These are phyloP conservation scores for Epizoanthus ramosus DNA, from an alignment of 92 coral and sea anemone genomes.

Conservation along the genomic window DNA sequence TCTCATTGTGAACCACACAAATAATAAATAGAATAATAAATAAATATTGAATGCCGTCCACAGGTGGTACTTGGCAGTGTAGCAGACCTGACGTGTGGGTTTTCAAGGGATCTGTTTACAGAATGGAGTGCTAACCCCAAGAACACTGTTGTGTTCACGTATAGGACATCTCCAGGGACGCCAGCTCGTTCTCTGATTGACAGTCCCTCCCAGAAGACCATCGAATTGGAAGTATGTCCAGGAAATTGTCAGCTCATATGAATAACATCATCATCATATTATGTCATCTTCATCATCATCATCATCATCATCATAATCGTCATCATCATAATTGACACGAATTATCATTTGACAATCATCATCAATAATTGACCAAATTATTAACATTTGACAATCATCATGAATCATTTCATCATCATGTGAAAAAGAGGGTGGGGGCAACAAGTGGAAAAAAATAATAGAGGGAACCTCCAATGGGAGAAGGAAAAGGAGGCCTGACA, in stretches of 20 bases:
- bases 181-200: constrained; percentile 89
- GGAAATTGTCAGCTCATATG: background rate
- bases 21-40: background rate
- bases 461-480: no score
- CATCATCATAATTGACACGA: background rate
- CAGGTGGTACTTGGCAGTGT: constrained; percentile 94
- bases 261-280: background rate
- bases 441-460: no score
- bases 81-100: constrained; percentile 91
- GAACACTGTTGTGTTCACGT: constrained; percentile 87
- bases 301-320: background rate
- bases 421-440: no score
- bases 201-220: constrained; percentile 72
- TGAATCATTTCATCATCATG: no score
- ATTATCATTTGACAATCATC: background rate
- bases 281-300: no score
- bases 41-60: background rate
- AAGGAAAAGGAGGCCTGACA: no score
- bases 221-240: constrained; percentile 83
- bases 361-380: background rate
- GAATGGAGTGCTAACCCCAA: constrained; percentile 94
- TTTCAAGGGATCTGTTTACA: constrained; percentile 87
- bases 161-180: constrained; percentile 91
- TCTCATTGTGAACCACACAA: background rate
- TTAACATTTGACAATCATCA: background rate